Evolutionary conservation across 2,797 vertebrate genomes (phyloP).

Genomic region (Harpagifer antarcticus): DNA sequence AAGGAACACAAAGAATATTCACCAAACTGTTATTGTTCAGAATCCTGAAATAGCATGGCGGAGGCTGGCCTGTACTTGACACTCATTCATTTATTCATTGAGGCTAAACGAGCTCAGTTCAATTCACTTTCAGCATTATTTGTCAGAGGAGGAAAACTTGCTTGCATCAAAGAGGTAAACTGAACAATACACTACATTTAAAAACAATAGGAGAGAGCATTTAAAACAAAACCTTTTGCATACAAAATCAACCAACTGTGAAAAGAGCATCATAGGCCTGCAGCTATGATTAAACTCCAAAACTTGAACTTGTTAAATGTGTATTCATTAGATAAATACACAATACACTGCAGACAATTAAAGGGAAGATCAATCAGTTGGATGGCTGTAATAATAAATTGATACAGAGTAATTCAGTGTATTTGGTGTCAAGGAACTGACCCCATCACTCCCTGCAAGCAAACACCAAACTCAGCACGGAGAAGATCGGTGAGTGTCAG

Average conservation of each 20-base stretch:
- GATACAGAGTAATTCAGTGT: slow-evolving; percentile 22
- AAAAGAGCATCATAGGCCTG: slow-evolving; percentile 3
- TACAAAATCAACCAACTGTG: background rate
- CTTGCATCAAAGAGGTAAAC: slow-evolving; percentile 19
- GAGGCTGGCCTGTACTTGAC: slow-evolving; percentile 17
- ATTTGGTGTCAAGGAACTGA: slow-evolving; percentile 25
- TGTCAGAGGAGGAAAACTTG: slow-evolving; percentile 11
- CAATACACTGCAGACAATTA: background rate
- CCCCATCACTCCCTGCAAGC: slow-evolving; percentile 37
- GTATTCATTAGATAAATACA: background rate
- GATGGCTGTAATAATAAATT: slow-evolving; percentile 25
- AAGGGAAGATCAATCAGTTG: background rate
- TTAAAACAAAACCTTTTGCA: slow-evolving; percentile 3
- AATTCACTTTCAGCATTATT: slow-evolving; percentile 23
- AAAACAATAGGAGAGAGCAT: slow-evolving; percentile 10
- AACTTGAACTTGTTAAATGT: slow-evolving; percentile 7
- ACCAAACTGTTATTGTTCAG: slow-evolving; percentile 8
- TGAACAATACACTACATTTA: slow-evolving; percentile 6
- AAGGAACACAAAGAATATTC: background rate
- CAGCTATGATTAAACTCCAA: slow-evolving; percentile 16
- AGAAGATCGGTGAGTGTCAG: slow-evolving; percentile 47
- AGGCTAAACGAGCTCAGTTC: slow-evolving; percentile 1
- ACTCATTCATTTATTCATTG: slow-evolving; percentile 24
- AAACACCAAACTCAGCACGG: slow-evolving; percentile 54
- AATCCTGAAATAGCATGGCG: background rate